phyloP scores from a whole-genome alignment of 2,113 vertebrate genomes.

The Clupea harengus region DNA sequence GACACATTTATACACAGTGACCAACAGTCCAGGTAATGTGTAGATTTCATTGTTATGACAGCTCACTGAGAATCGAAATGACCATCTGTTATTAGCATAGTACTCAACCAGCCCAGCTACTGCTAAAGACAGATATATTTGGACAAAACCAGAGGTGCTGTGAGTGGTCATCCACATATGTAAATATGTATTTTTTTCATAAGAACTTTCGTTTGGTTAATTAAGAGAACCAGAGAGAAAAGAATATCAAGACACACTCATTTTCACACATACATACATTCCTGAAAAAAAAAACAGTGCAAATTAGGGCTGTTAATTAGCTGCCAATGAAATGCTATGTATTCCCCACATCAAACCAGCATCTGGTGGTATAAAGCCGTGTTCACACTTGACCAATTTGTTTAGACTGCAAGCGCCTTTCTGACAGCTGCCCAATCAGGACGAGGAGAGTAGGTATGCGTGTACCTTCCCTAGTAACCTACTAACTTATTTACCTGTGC shows the following conservation, averaged over 20 bases:
- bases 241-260: no score
- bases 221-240: no score
- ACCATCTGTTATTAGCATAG: background rate
- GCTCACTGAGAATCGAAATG: background rate
- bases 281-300: background rate
- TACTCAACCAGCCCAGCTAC: background rate
- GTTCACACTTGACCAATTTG: no score
- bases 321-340: background rate
- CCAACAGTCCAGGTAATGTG: background rate
- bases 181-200: background rate
- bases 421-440: no score
- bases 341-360: background rate
- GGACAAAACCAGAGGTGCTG: background rate
- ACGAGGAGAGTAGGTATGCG: no score
- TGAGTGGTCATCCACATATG: background rate
- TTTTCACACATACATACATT: no score
- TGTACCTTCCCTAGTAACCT: no score
- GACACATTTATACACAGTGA: no score
- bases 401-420: no score
- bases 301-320: background rate
- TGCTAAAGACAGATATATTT: background rate
- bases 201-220: background rate
- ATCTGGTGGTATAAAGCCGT: no score
- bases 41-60: background rate
- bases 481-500: no score